Evolutionary conservation across 2,113 vertebrate genomes (phyloP), one percentile per base, ranked within the genome.

Genomic region (Coryphaenoides rupestris): DNA sequence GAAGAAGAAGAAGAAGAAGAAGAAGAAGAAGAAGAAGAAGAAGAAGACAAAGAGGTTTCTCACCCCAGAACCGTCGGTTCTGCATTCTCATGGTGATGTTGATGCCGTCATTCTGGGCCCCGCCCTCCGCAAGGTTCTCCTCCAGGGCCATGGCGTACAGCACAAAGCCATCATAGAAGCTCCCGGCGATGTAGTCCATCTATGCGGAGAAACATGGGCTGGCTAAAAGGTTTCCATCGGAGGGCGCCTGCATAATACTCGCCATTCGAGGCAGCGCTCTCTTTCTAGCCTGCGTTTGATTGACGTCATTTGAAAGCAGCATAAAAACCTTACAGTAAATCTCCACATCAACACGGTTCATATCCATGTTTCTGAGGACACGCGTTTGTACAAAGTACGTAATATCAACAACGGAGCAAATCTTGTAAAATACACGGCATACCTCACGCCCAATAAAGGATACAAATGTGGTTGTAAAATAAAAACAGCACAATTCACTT

Each of bases 101-200:
- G 17, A 93, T 90, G 60, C 94, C 92, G 0, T 99, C 94, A 21
- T 94, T 94, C 83, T 94, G 92, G 55, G 93, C 91, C 26, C 94
- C 94, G 0, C 96, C 96, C 7, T 95, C 94, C 2, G 80, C 87
- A 58, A 99, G 77, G 0, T 94, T 98, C 86, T 98, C 95, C 0
- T 94, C 92, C 77, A 99, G 82, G 49, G 95, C 96, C 74, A 84
- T 91, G 0, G 95, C 94, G 0, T 98, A 98, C 1, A 98, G 86
- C 77, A 96, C 84, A 65, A 98, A 94, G 13, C 95, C 97, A 0
- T 99, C 97, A 17, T 98, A 95, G 88, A 99, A 99, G 84, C 95
- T 96, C 26, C 95, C 97, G 0, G 96, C 95, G 4, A 99, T 98
- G 74, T 94, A 94, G 86, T 99, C 98, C 93, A 95, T 95, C 97